Conservation (phyloP, 2,113 vertebrate species). For the Rhabdornis inornatus region DNA sequence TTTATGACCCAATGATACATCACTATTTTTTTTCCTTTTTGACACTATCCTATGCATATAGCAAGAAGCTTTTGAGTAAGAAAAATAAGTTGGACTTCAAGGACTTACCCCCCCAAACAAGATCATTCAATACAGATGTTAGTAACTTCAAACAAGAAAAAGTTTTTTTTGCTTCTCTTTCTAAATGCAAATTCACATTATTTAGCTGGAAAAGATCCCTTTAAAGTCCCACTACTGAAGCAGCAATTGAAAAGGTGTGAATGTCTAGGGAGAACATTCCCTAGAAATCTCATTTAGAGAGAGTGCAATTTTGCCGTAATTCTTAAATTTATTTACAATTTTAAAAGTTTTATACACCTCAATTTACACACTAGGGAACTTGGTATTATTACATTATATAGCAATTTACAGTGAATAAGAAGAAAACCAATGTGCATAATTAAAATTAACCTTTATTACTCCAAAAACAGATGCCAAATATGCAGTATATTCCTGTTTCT, state of each 20-base stretch:
- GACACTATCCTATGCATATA: not conserved
- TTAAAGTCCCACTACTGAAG: not conserved
- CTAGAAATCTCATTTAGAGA: not conserved
- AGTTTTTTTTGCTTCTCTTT: not conserved
- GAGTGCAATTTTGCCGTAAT: not conserved
- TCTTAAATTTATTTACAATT: conserved; percentile 66
- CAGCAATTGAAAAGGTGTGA: not conserved
- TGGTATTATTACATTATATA: conserved; percentile 18
- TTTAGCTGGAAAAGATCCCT: not conserved
- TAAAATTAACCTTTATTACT: conserved; percentile 67
- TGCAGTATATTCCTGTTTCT: conserved; percentile 18
- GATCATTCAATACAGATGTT: not conserved
- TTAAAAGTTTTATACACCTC: conserved; percentile 55
- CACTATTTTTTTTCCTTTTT: not conserved
- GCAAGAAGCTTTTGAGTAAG: not conserved
- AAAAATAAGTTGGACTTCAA: not conserved
- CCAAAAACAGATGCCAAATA: conserved; percentile 40
- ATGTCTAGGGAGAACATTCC: not conserved
- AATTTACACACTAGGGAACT: conserved; percentile 50
- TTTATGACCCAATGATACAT: not conserved
- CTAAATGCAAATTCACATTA: not conserved
- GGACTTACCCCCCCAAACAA: not conserved
- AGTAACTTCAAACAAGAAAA: not conserved
- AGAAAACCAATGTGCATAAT: conserved; percentile 31
- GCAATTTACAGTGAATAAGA: conserved; percentile 31